phyloP scores from a whole-genome alignment of 2,113 vertebrate species.

The Toxotes chatareus region DNA sequence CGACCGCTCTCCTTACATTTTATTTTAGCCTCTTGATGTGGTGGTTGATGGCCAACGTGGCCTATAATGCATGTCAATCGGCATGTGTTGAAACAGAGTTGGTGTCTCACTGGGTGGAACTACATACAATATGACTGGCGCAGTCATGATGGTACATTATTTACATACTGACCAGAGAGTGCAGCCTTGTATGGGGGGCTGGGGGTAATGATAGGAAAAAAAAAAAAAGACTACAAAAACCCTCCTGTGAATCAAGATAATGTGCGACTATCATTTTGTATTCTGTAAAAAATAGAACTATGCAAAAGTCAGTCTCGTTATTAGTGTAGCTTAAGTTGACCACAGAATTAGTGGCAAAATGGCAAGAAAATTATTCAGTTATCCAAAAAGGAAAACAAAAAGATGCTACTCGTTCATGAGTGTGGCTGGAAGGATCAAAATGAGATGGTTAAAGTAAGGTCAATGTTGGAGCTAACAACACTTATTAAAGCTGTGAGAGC shows the following conservation, averaged over 20 bases:
- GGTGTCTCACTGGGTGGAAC: conserved; percentile 67
- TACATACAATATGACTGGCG: conserved; percentile 61
- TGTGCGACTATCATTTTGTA: conserved; percentile 64
- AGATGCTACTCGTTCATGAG: conserved; percentile 70
- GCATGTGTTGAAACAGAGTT: conserved; percentile 66
- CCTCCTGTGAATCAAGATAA: conserved; percentile 68
- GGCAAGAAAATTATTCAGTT: conserved; percentile 65
- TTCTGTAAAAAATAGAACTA: conserved; percentile 81
- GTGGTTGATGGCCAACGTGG: conserved; percentile 61
- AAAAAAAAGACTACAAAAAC: conserved; percentile 42
- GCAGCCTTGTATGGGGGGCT: conserved; percentile 58
- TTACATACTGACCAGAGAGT: conserved; percentile 81
- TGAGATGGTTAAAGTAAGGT: conserved; percentile 38
- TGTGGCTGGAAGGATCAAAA: conserved; percentile 45
- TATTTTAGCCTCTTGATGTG: conserved; percentile 61
- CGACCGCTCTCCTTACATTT: conserved; percentile 56
- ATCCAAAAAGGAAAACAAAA: conserved; percentile 14
- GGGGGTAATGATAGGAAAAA: conserved; percentile 30
- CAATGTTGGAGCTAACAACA: conserved; percentile 20
- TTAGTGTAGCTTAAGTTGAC: conserved; percentile 86
- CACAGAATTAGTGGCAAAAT: conserved; percentile 75
- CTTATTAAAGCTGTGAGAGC: conserved; percentile 70
- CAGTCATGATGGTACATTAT: conserved; percentile 74
- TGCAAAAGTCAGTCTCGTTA: conserved; percentile 82
- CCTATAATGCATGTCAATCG: conserved; percentile 62